Base-by-base conservation (phyloP, 30 jellyfish, hydroid and myxozoan genomes). In the Phacellophora camtschatica region DNA sequence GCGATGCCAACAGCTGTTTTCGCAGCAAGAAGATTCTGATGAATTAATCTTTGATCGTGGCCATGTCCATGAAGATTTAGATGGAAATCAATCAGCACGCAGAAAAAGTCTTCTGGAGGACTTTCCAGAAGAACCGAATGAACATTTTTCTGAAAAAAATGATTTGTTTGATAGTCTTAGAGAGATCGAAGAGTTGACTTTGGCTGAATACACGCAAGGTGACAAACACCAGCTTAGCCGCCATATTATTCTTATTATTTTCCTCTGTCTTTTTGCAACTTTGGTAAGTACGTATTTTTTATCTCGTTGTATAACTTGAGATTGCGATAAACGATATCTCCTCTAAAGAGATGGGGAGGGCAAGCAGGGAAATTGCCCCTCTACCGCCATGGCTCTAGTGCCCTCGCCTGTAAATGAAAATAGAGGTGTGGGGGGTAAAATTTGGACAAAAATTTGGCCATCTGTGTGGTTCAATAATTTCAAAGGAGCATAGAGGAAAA, bases 201-300 rank as follows among this genome's bases (percentile, higher is more conserved):
- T 82, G 37, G 75, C 39, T 32, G 94, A 82, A 39, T 76, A 66
- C 58, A 42, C 48, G 6, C 90, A 76, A 36, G 90, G 96, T 28
- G 95, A 84, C 28, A 5, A 50, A 54, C 88, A 76, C 41, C 96
- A 90, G 23, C 85, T 83, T 42, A 90, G 90, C 6, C 88, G 88
- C 13, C 98, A 90, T 64, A 82, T 90, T 65, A 68, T 90, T 30
- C 66, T 90, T 37, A 25, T 83, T 12, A 75, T 90, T 1, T 57
- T 78, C 36, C 65, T 83, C 78, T 57, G 83, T 19, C 50, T 90
- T 41, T 63, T 84, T 36, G 45, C 85, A 0, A 58, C 72, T 32
- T 50, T 90, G 90, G 98, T 90, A 54, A 74, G 90, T 69, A 9
- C 15, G 15, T 37, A 16, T 69, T 28, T 23, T 11, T 4, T 62